Percentiles rank a stretch among this genome's conserved stretches.
phyloP scores from a whole-genome alignment of 2,888 invertebrate genomes.

The Amiota mariae region DNA sequence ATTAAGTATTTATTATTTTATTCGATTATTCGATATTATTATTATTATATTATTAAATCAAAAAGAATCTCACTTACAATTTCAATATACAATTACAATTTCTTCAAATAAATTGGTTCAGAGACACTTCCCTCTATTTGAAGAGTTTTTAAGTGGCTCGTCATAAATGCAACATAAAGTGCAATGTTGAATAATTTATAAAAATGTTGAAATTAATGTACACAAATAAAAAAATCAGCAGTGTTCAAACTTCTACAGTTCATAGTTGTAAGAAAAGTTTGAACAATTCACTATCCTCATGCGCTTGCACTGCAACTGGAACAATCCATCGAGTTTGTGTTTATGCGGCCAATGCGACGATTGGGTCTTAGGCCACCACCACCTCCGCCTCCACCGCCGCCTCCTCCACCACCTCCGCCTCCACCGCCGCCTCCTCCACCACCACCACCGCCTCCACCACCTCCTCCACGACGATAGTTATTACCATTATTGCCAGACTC shows the following conservation, averaged over 20 bases:
- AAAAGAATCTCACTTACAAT: too few species aligned
- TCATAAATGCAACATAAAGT: slow-evolving; percentile 46
- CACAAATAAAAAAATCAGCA: not conserved
- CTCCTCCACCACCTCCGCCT: slow-evolving; percentile 41
- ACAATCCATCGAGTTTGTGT: slow-evolving; percentile 36
- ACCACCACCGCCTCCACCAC: slow-evolving; percentile 47
- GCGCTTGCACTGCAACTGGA: slow-evolving; percentile 40
- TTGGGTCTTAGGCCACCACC: slow-evolving; percentile 59
- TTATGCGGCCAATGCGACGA: slow-evolving; percentile 54
- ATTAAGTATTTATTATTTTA: too few species aligned
- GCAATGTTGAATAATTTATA: not conserved
- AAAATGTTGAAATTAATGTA: slow-evolving; percentile 1
- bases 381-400: slow-evolving; percentile 48
- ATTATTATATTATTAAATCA: too few species aligned
- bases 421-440: slow-evolving; percentile 46
- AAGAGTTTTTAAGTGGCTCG: slow-evolving; percentile 49
- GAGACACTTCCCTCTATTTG: slow-evolving; percentile 45
- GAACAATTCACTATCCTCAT: slow-evolving; percentile 37
- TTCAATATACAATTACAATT: too few species aligned
- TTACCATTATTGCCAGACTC: slow-evolving; percentile 40
- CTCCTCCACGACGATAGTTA: slow-evolving; percentile 41
- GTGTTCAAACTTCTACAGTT: slow-evolving; percentile 5
- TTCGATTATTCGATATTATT: too few species aligned
- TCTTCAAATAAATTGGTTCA: slow-evolving; percentile 21
- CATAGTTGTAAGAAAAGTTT: not conserved